A percentile compares a stretch with the other conserved stretches of the same genome.
Conservation (phyloP, 2,113 vertebrate genomes). For the Spea multiplicata region DNA sequence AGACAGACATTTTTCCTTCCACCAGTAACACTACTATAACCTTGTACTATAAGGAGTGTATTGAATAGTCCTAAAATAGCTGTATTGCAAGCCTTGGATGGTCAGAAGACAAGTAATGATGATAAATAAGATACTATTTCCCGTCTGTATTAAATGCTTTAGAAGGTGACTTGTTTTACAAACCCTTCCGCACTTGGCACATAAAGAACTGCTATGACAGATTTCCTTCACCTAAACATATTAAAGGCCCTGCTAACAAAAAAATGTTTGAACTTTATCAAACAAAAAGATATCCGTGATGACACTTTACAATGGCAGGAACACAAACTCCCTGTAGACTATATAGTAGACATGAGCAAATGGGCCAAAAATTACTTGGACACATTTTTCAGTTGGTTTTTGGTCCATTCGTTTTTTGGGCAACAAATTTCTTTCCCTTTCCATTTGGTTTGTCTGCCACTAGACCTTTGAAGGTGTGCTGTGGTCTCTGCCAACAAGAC, state of each 20-base stretch:
- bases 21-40: constrained; percentile 15
- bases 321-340: too few species aligned
- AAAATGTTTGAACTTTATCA: too few species aligned
- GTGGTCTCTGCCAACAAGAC: too few species aligned
- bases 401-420: too few species aligned
- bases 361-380: too few species aligned
- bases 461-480: too few species aligned
- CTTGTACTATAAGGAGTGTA: neutral
- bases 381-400: too few species aligned
- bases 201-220: neutral
- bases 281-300: too few species aligned
- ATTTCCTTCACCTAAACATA: neutral
- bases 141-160: neutral
- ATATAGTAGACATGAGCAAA: too few species aligned
- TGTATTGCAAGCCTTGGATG: neutral
- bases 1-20: constrained; percentile 7
- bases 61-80: neutral
- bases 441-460: too few species aligned
- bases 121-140: neutral
- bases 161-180: neutral
- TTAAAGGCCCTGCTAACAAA: neutral
- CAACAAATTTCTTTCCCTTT: too few species aligned
- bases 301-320: too few species aligned
- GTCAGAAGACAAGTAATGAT: neutral
- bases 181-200: neutral